phyloP scores from a whole-genome alignment of 2,888 invertebrate species.

The Strigamia crassipes region DNA sequence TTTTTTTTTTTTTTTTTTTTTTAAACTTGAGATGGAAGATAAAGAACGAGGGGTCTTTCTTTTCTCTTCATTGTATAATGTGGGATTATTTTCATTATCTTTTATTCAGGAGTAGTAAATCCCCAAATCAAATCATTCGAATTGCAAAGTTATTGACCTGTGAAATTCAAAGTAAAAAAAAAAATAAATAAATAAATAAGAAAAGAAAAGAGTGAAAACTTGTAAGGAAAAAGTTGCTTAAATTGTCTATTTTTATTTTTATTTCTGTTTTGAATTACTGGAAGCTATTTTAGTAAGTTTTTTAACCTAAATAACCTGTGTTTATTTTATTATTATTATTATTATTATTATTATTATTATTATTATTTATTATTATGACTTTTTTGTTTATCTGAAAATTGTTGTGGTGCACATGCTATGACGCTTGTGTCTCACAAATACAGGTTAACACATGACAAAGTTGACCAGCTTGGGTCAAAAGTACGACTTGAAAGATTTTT shows the following conservation, averaged over 20 bases:
- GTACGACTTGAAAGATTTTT: not conserved
- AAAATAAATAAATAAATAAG: not conserved
- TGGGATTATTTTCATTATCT: not conserved
- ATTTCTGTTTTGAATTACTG: not conserved
- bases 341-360: no score
- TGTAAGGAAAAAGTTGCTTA: not conserved
- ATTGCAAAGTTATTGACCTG: conserved; percentile 13
- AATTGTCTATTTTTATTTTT: not conserved
- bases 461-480: not conserved
- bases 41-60: no score
- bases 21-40: not conserved
- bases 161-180: not conserved
- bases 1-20: not conserved
- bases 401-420: not conserved
- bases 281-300: not conserved
- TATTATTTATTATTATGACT: no score
- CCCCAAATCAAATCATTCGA: not conserved
- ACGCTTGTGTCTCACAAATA: not conserved
- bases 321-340: no score
- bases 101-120: not conserved
- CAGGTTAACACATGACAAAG: not conserved
- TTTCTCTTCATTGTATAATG: no score
- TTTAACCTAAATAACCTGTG: not conserved
- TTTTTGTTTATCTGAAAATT: not conserved
- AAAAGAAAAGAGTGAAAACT: conserved; percentile 3